A percentile compares a stretch with the other conserved stretches of the same genome.
Evolutionary conservation across 2,888 invertebrate species (phyloP).

Genomic region (Amphipyra tragopoginis): DNA sequence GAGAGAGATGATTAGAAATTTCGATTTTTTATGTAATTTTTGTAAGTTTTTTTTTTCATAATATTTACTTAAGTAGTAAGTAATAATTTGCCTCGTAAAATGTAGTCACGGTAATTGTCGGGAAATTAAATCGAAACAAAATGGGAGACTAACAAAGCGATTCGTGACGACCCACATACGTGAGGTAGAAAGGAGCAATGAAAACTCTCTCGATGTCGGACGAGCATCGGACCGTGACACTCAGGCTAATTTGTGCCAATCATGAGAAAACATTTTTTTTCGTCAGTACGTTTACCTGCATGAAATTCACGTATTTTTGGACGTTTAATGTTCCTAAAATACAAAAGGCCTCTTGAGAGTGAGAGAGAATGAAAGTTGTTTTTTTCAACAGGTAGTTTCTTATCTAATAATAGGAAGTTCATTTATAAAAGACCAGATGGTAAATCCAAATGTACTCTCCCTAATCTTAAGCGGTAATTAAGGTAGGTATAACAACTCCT

Average conservation of each 20-base stretch:
- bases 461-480: constrained; percentile 22
- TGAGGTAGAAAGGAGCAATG: constrained; percentile 72
- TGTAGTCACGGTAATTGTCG: constrained; percentile 45
- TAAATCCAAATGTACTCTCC: constrained; percentile 10
- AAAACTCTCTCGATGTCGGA: constrained; percentile 73
- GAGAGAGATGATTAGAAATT: background rate
- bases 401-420: constrained; percentile 13
- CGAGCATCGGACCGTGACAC: constrained; percentile 73
- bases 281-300: constrained; percentile 1
- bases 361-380: no score
- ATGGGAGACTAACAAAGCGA: constrained; percentile 77
- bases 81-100: constrained; percentile 23
- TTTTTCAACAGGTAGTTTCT: no score
- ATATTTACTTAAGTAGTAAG: no score
- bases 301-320: constrained; percentile 3
- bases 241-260: constrained; percentile 67
- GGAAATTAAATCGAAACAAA: constrained; percentile 62
- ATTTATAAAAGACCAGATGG: constrained; percentile 6
- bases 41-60: constrained; percentile 5
- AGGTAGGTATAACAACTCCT: constrained; percentile 36
- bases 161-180: constrained; percentile 81
- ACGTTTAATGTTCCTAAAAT: no score
- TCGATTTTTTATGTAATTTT: background rate
- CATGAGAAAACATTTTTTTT: constrained; percentile 41
- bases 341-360: no score